Percentiles rank a stretch among this genome's conserved stretches.
Evolutionary conservation across 2,113 vertebrate genomes (phyloP).

Genomic region (Okapia johnstoni): DNA sequence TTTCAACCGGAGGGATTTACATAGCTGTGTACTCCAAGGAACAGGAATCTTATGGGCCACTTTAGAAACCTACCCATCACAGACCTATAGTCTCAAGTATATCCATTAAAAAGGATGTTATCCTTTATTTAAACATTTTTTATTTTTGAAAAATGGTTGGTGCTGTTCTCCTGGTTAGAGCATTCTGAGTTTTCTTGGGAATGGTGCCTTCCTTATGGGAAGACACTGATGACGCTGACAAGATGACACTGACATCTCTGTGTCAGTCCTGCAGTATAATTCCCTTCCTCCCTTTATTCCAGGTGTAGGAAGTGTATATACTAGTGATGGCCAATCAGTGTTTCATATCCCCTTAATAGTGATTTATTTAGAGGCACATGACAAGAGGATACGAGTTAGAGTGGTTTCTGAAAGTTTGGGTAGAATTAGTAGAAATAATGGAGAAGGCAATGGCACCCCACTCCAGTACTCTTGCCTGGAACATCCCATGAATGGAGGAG

Average conservation of each 20-base stretch:
- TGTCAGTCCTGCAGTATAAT: neutral
- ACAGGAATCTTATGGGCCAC: neutral
- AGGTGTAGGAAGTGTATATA: neutral
- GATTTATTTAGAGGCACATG: neutral
- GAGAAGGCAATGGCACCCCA: too few species aligned
- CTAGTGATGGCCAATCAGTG: neutral
- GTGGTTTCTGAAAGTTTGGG: neutral
- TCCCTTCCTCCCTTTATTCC: neutral
- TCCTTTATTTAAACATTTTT: neutral
- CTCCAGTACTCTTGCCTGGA: too few species aligned
- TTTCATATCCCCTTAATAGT: neutral
- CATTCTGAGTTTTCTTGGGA: neutral
- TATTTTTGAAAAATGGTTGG: neutral
- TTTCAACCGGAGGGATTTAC: neutral
- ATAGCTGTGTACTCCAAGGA: neutral
- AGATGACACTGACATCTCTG: neutral
- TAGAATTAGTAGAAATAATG: neutral
- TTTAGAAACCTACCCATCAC: neutral
- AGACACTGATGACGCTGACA: neutral
- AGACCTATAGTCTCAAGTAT: neutral
- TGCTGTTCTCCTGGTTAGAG: neutral
- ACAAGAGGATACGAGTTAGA: neutral
- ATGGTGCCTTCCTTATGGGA: neutral
- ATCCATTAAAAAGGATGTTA: neutral
- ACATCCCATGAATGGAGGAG: too few species aligned